Evolutionary conservation across 2,797 vertebrate species (phyloP).

Genomic region (Decapterus maruadsi): DNA sequence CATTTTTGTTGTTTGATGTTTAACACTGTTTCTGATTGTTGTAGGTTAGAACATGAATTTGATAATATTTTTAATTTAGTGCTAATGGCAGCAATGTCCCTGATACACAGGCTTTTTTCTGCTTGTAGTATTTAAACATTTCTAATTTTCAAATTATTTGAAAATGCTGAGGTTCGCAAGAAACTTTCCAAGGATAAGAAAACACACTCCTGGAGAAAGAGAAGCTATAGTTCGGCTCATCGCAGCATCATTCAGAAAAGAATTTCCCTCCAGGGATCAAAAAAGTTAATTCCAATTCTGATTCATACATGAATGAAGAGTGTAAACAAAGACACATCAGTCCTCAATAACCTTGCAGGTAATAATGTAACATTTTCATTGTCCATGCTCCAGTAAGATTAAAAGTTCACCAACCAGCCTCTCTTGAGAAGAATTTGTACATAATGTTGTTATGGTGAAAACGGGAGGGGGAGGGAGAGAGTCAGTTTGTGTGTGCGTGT

Average conservation of each 20-base stretch:
- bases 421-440: conserved; percentile 39
- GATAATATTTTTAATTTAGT: not conserved
- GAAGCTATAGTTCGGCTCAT: conserved; percentile 24
- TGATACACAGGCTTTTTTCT: not conserved
- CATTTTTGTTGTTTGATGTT: not conserved
- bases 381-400: conserved; percentile 2
- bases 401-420: conserved; percentile 24
- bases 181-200: conserved; percentile 50
- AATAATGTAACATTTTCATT: conserved; percentile 32
- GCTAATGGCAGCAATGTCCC: not conserved
- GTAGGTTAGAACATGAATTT: not conserved
- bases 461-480: not conserved
- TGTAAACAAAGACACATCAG: conserved; percentile 34
- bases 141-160: no score
- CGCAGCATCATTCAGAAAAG: not conserved
- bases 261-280: no score
- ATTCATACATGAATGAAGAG: conserved; percentile 36
- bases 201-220: conserved; percentile 28
- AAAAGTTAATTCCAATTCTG: no score
- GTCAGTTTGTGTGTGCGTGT: not conserved
- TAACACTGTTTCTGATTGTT: not conserved
- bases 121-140: not conserved
- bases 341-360: conserved; percentile 27
- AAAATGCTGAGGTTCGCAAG: conserved; percentile 1
- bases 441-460: conserved; percentile 41